Evolutionary conservation across 2,888 invertebrate genomes (phyloP), one percentile per base, ranked within the genome.

Genomic region (Ichneumon xanthorius): DNA sequence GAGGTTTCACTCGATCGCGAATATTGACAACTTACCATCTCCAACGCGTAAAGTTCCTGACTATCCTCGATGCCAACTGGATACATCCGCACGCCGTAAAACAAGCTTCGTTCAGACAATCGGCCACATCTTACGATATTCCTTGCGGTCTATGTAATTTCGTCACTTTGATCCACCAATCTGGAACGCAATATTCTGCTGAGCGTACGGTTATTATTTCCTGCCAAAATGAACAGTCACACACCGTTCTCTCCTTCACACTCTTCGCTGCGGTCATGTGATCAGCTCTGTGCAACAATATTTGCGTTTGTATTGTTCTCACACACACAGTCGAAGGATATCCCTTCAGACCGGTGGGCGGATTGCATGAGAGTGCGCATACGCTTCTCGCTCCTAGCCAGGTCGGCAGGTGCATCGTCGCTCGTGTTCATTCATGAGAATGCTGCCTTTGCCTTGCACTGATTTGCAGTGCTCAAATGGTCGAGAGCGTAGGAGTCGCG

Each of bases 1-100:
- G 33, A 14, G 50, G 50, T 37, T 30, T 19, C 7, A 58, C n/a
- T 58, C 63, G 14, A 48, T 77, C n/a, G 61, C 53, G 61, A 30
- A 19, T 30, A 67, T 79, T 80, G 77, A 67, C 84, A 83, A 84
- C 84, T 86, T 81, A 88, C 88, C 88, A 88, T 87, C 83, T 86
- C 88, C 82, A 87, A 85, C 48, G 86, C 76, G 77, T 87, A 61
- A 78, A 77, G 61, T 71, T 86, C 86, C 72, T 73, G 80, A 73
- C 82, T 79, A 84, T 88, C 85, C 70, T 84, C 80, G 76, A 84
- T 86, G 76, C 72, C 84, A 78, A 81, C 67, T 70, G 81, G 71
- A 85, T 61, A 68, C 85, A 86, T 87, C 68, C 84, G 84, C 71
- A 75, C 33, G 45, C 37, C 50, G 48, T 75, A 22, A 40, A 68